Evolutionary conservation across 2,888 invertebrate genomes (phyloP).

Genomic region (Mythimna pallens): DNA sequence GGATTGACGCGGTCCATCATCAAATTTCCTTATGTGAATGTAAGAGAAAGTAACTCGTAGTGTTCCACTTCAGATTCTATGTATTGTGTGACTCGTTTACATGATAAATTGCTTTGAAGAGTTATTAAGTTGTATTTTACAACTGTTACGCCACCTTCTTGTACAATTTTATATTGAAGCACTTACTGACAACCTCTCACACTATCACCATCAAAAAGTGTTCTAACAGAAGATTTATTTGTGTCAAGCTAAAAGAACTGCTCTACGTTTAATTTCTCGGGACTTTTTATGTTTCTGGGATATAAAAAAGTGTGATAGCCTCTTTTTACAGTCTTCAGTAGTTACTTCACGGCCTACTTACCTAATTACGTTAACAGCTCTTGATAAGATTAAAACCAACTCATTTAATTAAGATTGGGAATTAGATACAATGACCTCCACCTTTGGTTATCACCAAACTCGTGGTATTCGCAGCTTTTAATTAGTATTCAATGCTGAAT

Average conservation of each 20-base stretch:
- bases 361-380: slow-evolving; percentile 61
- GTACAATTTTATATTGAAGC: neutral
- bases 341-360: slow-evolving; percentile 59
- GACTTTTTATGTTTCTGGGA: neutral
- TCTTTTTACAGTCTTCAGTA: slow-evolving; percentile 29
- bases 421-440: slow-evolving; percentile 64
- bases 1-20: slow-evolving; percentile 50
- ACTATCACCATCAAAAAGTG: no score
- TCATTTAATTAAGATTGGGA: slow-evolving; percentile 51
- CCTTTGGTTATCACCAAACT: slow-evolving; percentile 53
- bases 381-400: slow-evolving; percentile 68
- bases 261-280: neutral
- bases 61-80: slow-evolving; percentile 40
- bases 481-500: slow-evolving; percentile 20
- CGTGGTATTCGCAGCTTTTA: slow-evolving; percentile 11
- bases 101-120: slow-evolving; percentile 21
- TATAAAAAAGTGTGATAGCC: slow-evolving; percentile 30
- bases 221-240: neutral
- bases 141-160: slow-evolving; percentile 22
- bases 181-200: neutral
- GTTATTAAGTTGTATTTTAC: slow-evolving; percentile 22
- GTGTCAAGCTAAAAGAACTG: neutral
- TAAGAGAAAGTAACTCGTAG: slow-evolving; percentile 56
- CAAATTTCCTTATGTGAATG: slow-evolving; percentile 55
- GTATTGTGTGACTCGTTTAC: slow-evolving; percentile 32